Evolutionary conservation across 92 coral and sea anemone genomes (phyloP).

Genomic region (Phenganax marumi): DNA sequence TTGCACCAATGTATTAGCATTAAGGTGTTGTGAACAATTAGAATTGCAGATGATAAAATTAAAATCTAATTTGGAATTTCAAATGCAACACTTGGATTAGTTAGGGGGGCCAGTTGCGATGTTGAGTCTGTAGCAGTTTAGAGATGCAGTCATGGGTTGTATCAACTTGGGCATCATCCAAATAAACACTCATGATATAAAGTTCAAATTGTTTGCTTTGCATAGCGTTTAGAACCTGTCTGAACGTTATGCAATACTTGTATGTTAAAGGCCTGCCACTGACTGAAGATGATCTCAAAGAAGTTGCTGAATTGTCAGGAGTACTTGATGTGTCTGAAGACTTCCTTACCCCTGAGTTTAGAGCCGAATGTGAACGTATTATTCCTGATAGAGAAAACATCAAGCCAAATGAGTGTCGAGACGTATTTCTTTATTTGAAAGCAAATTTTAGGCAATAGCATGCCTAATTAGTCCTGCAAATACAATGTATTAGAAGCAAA

Average conservation of each 20-base stretch:
- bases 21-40: too few relatives aligned
- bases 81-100: background rate
- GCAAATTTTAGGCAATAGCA: slow-evolving; percentile 3
- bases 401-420: slow-evolving; percentile 58
- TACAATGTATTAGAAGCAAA: background rate
- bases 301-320: slow-evolving; percentile 5
- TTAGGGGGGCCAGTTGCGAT: background rate
- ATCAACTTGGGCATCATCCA: background rate
- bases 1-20: background rate
- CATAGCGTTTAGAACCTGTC: background rate
- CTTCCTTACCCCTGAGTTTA: slow-evolving; percentile 19
- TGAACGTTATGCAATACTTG: background rate
- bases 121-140: background rate
- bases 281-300: slow-evolving; percentile 5
- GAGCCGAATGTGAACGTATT: slow-evolving; percentile 30
- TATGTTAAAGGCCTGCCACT: slow-evolving; percentile 10
- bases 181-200: background rate
- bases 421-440: slow-evolving; percentile 39
- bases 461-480: background rate
- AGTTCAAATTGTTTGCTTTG: background rate
- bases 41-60: background rate
- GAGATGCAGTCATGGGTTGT: background rate
- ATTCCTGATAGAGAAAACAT: slow-evolving; percentile 54
- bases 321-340: slow-evolving; percentile 24
- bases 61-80: background rate